A percentile compares a stretch with the other conserved stretches of the same genome.
Evolutionary conservation across 92 coral and sea anemone species (phyloP).

Genomic region (Muricea muricata): DNA sequence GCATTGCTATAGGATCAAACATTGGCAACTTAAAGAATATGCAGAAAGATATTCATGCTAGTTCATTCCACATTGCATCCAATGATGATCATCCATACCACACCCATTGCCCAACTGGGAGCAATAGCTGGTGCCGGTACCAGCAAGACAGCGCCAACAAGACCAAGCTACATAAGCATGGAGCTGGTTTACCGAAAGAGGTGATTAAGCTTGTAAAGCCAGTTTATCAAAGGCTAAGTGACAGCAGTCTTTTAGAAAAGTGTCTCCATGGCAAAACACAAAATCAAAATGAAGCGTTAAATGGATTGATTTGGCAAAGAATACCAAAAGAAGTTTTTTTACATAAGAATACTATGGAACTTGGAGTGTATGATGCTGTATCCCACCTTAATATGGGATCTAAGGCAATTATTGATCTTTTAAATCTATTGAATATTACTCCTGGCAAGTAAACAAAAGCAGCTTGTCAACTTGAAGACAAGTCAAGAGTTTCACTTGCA

Average conservation of each 20-base stretch:
- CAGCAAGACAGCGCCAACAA: conserved; percentile 48
- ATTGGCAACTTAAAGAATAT: conserved; percentile 51
- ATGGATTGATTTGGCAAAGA: conserved; percentile 67
- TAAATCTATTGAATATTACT: conserved; percentile 57
- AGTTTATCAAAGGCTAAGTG: conserved; percentile 55
- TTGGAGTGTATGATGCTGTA: conserved; percentile 69
- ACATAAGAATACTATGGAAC: conserved; percentile 58
- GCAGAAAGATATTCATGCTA: conserved; percentile 61
- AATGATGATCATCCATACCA: conserved; percentile 39
- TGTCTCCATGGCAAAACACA: conserved; percentile 66
- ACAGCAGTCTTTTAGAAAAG: conserved; percentile 43
- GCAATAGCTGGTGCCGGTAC: conserved; percentile 60
- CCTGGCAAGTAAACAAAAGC: conserved; percentile 61
- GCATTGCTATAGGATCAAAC: conserved; percentile 68
- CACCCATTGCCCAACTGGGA: conserved; percentile 63
- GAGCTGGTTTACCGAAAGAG: no score
- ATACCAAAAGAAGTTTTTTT: conserved; percentile 57
- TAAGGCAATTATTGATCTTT: conserved; percentile 56
- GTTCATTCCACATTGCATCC: conserved; percentile 66
- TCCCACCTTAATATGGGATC: conserved; percentile 64
- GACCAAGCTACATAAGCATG: no score
- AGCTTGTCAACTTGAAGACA: not conserved
- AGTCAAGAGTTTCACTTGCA: not conserved
- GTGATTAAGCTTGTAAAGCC: conserved; percentile 53
- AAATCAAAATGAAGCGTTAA: conserved; percentile 59